These are phyloP conservation scores for Epizoanthus illoricatus DNA, from an alignment of 92 coral and sea anemone genomes.

Conservation along the genomic window DNA sequence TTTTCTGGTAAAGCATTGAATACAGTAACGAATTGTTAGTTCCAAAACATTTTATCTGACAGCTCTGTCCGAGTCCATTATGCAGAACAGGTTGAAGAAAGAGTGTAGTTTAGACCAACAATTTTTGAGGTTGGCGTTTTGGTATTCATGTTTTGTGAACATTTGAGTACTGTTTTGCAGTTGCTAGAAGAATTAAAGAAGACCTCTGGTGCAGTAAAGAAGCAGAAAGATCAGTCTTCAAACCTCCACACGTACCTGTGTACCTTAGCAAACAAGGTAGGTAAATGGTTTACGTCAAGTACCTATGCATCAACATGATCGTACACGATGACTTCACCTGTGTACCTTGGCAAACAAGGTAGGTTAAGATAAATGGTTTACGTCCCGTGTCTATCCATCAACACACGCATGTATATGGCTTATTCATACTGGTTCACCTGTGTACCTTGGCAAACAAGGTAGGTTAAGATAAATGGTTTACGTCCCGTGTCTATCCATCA, in stretches of 20 bases:
- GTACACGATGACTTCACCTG: constrained; percentile 21
- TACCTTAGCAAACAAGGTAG: constrained; percentile 78
- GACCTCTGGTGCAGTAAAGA: constrained; percentile 62
- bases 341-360: constrained; percentile 81
- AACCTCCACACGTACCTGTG: constrained; percentile 69
- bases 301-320: too few species aligned
- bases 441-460: constrained; percentile 81
- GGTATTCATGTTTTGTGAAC: not conserved
- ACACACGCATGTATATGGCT: too few species aligned
- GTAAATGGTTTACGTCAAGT: not conserved
- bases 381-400: not conserved
- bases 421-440: constrained; percentile 24
- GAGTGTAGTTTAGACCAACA: too few species aligned
- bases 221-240: constrained; percentile 63
- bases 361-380: not conserved
- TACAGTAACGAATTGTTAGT: too few species aligned
- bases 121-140: too few species aligned
- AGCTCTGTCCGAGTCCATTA: too few species aligned
- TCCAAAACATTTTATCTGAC: too few species aligned
- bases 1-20: too few species aligned
- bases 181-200: constrained; percentile 70
- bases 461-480: not conserved
- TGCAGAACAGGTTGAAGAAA: too few species aligned
- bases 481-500: too few species aligned
- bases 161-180: constrained; percentile 45